Base-by-base conservation (phyloP, 2,797 vertebrate species). In the Pempheris klunzingeri region DNA sequence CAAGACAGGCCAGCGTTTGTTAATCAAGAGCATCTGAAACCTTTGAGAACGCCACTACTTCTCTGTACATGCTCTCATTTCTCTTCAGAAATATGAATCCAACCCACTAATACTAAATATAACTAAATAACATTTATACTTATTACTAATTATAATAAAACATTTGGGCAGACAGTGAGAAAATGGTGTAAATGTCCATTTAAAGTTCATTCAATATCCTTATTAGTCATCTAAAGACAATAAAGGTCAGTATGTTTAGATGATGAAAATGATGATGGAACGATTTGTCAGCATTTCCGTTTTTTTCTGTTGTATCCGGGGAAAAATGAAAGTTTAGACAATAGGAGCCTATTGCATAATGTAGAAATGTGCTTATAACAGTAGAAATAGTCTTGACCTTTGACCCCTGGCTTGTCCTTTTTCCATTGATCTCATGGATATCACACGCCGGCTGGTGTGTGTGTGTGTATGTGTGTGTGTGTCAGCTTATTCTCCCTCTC, bases 281-380 rank as follows among this genome's bases (percentile, higher is more conserved):
- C 6, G 30, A 32, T 32, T 32, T 32, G 30, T 32, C 30, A 32
- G 30, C 30, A 32, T 6, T 32, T 6, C 30, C 6, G 30, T 32
- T 32, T 32, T n/a, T 32, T 32, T 32, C 30, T 32, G 10, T 2
- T 20, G 13, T 4, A 24, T 49, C 6, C 28, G 57, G 28, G n/a
- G 44, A 36, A 58, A 71, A 61, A 7, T 22, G 30, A 32, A 32
- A 32, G 30, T 32, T 32, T 32, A 43, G 6, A 43, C 8, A 54
- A 54, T 20, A 20, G 4, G 22, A 73, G 2, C 1, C n/a, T 55
- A 38, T 67, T 70, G 26, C 30, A 18, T 73, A 28, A 68, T 8
- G 28, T 2, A 55, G 17, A 88, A 90, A 90, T 74, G 44, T 87
- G 86, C 86, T 89, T 84, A 83, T 85, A 61, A 43, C 70, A 78